phyloP scores from a whole-genome alignment of 92 coral and sea anemone genomes.

The Virgularia gustaviana region DNA sequence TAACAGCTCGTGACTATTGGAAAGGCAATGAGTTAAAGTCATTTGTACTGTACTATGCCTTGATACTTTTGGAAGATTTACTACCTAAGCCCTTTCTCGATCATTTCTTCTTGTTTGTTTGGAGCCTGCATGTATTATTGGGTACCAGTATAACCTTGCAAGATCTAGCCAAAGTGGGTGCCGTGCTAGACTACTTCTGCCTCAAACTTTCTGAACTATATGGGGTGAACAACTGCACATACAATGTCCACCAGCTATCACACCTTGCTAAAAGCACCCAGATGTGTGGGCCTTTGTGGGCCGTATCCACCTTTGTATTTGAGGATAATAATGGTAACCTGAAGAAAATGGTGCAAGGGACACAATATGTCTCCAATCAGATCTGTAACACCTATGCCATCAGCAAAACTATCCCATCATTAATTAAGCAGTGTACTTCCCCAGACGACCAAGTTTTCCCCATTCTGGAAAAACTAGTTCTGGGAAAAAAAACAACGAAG shows the following conservation, averaged over 20 bases:
- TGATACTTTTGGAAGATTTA: slow-evolving; percentile 4
- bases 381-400: neutral
- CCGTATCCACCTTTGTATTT: neutral
- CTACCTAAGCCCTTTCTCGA: slow-evolving; percentile 5
- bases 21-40: slow-evolving; percentile 16
- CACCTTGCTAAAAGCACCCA: neutral
- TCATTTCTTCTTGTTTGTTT: slow-evolving; percentile 12
- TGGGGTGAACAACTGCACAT: neutral
- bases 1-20: slow-evolving; percentile 17
- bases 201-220: neutral
- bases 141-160: neutral
- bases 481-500: neutral
- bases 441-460: neutral
- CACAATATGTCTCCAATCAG: no score
- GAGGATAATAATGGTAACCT: neutral
- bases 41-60: neutral
- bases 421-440: neutral
- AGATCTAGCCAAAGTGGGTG: neutral
- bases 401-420: neutral
- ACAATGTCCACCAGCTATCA: neutral
- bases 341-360: slow-evolving; percentile 7
- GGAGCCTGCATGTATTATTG: slow-evolving; percentile 1
- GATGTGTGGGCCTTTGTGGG: neutral
- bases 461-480: neutral
- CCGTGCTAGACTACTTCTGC: neutral